Percentiles rank a stretch among this genome's conserved stretches.
Conservation (phyloP, 1,140 invertebrate species). For the Epicauta chinensis region DNA sequence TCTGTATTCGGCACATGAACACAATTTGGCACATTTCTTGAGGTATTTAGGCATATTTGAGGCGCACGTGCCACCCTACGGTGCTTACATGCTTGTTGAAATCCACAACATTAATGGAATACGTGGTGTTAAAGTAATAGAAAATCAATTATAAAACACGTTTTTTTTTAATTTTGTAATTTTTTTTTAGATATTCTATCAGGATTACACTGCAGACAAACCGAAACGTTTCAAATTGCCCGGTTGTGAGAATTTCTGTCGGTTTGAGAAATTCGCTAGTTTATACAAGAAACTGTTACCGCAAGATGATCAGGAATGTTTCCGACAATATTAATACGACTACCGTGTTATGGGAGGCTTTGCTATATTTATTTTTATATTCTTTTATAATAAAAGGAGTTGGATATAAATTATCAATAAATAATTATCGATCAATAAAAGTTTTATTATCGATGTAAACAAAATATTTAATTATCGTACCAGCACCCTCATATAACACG, state of each 20-base stretch:
- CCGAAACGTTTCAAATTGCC: conserved; percentile 27
- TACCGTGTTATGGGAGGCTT: no score
- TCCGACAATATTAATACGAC: no score
- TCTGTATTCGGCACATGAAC: conserved; percentile 60
- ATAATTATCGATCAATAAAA: no score
- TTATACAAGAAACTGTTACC: conserved; percentile 12
- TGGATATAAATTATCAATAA: no score
- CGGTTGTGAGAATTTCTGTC: conserved; percentile 31
- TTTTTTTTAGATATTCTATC: conserved; percentile 13
- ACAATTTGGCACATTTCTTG: conserved; percentile 57
- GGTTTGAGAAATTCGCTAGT: conserved; percentile 32
- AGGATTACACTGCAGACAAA: conserved; percentile 3
- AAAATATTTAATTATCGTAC: conserved; percentile 17
- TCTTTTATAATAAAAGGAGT: no score
- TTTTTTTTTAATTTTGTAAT: background rate
- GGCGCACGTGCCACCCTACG: conserved; percentile 48
- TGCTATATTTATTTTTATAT: no score
- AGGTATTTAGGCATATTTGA: conserved; percentile 55
- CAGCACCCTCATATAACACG: no score
- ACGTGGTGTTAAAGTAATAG: conserved; percentile 16
- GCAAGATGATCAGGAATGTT: background rate
- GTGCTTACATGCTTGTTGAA: conserved; percentile 37
- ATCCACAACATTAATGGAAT: conserved; percentile 17
- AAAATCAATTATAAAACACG: background rate
- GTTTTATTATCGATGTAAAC: no score